Evolutionary conservation across 2,113 vertebrate species (phyloP).

Genomic region (Corythoichthys haematopterus): DNA sequence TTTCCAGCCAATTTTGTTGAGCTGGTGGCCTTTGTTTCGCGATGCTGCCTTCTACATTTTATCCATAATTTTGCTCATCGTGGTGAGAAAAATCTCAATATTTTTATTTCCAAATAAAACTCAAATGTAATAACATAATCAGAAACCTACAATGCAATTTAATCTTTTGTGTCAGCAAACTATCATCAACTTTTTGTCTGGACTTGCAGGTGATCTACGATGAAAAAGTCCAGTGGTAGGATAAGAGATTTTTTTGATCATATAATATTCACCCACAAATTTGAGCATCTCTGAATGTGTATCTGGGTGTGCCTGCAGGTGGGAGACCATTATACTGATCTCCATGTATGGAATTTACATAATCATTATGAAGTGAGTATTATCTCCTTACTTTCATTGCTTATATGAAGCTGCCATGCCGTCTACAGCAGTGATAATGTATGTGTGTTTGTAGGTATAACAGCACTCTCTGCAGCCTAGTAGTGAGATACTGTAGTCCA

Average conservation of each 20-base stretch:
- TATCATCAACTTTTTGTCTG: background rate
- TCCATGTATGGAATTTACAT: constrained; percentile 76
- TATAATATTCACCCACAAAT: background rate
- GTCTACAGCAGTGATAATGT: background rate
- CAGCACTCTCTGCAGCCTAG: constrained; percentile 62
- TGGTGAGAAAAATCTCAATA: constrained; percentile 56
- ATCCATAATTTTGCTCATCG: constrained; percentile 73
- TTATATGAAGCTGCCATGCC: background rate
- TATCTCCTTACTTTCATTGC: background rate
- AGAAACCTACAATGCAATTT: no score
- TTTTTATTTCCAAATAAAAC: background rate
- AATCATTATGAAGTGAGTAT: constrained; percentile 75
- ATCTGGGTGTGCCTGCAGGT: constrained; percentile 54
- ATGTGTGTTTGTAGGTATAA: constrained; percentile 65
- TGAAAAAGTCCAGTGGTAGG: constrained; percentile 75
- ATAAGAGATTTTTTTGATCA: background rate
- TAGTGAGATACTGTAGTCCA: constrained; percentile 60
- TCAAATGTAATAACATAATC: background rate
- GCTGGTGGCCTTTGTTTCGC: constrained; percentile 77
- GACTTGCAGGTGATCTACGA: constrained; percentile 74
- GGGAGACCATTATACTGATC: constrained; percentile 74
- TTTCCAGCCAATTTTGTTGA: constrained; percentile 67
- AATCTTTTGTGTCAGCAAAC: background rate
- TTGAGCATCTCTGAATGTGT: background rate
- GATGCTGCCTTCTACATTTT: constrained; percentile 74